Conservation (phyloP, 1,140 invertebrate species). For the Centruroides vittatus region DNA sequence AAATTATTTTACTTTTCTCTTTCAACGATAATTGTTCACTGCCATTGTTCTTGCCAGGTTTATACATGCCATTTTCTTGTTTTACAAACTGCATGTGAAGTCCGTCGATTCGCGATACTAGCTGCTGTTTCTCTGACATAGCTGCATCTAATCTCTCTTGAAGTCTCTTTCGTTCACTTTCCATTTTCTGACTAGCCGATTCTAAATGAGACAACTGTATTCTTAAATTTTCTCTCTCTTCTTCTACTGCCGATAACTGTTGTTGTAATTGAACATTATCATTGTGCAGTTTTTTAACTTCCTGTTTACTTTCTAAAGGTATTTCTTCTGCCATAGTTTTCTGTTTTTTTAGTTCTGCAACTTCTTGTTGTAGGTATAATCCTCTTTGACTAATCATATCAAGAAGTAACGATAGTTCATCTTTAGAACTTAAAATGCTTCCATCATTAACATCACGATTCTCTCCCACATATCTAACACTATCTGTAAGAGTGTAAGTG, state of each 20-base stretch:
- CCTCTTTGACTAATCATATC: conserved; percentile 12
- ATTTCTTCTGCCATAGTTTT: background rate
- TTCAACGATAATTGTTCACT: conserved; percentile 1
- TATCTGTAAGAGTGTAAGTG: background rate
- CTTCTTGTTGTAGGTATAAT: conserved; percentile 6
- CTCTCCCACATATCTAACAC: background rate
- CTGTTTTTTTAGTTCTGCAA: background rate
- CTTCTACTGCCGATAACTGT: conserved; percentile 11
- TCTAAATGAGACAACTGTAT: conserved; percentile 10
- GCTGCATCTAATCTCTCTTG: conserved; percentile 6
- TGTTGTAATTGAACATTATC: conserved; percentile 9
- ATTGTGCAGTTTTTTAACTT: conserved; percentile 3
- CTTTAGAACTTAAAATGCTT: background rate
- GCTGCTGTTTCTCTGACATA: conserved; percentile 4
- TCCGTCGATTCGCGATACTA: conserved; percentile 2
- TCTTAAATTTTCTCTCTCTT: conserved; percentile 10
- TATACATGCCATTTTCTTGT: background rate
- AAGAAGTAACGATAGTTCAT: conserved; percentile 8
- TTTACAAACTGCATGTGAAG: background rate
- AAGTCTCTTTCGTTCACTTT: conserved; percentile 7
- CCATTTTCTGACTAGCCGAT: conserved; percentile 11
- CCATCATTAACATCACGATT: background rate
- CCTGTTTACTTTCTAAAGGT: background rate
- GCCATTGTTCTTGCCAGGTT: background rate
- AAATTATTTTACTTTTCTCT: conserved; percentile 6